Conservation (phyloP, 23 tunicate species). For the Clavelina lepadiformis region DNA sequence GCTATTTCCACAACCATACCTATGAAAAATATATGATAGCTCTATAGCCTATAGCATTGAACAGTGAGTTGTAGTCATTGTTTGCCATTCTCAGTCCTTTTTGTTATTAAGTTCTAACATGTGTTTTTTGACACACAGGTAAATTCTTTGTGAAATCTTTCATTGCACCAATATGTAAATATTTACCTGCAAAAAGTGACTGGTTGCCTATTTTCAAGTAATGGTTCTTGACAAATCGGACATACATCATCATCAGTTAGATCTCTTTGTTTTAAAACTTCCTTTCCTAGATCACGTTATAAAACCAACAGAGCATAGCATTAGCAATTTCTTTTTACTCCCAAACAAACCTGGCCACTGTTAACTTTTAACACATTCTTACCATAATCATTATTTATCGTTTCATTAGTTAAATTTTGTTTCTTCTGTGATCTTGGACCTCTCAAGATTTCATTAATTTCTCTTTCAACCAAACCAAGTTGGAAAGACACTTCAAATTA, state of each 20-base stretch:
- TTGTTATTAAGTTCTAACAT: too few relatives aligned
- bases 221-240: slow-evolving; percentile 85
- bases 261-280: slow-evolving; percentile 30
- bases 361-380: too few relatives aligned
- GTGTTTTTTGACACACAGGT: background rate
- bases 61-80: background rate
- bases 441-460: slow-evolving; percentile 63
- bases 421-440: slow-evolving; percentile 9
- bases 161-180: too few relatives aligned
- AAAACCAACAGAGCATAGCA: background rate
- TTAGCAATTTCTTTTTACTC: background rate
- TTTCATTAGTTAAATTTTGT: too few relatives aligned
- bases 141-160: too few relatives aligned
- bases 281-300: background rate
- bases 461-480: slow-evolving; percentile 87
- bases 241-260: slow-evolving; percentile 66
- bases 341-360: background rate
- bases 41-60: background rate
- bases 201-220: slow-evolving; percentile 47
- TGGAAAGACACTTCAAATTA: slow-evolving; percentile 52
- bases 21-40: slow-evolving; percentile 3
- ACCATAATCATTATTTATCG: too few relatives aligned
- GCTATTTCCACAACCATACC: slow-evolving; percentile 94
- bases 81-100: background rate
- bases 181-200: slow-evolving; percentile 75